Conservation (phyloP, 92 coral and sea anemone genomes). For the Heteractis magnifica region DNA sequence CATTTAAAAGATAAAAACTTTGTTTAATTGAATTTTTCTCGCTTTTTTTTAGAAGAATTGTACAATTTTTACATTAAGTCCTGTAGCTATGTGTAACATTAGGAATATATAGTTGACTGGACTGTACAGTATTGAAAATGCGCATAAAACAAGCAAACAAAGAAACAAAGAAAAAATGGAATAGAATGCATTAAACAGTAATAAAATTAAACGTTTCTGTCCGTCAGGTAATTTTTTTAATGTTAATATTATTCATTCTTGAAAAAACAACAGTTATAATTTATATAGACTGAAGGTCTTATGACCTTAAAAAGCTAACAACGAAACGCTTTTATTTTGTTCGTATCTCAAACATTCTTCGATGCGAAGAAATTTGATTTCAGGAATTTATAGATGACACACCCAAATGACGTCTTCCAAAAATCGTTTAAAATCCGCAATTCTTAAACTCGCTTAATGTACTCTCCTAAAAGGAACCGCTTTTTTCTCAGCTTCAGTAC, state of each 20-base stretch:
- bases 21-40: neutral
- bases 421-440: neutral
- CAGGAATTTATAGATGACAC: neutral
- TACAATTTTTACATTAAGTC: neutral
- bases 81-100: no score
- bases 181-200: no score
- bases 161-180: no score
- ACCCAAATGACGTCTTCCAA: neutral
- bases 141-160: no score
- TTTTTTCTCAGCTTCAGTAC: neutral
- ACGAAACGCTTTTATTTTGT: neutral
- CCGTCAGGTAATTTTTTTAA: no score
- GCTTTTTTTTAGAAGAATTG: neutral
- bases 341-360: neutral
- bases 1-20: neutral
- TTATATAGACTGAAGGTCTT: no score
- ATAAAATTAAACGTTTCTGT: no score
- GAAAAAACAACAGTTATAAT: no score
- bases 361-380: slow-evolving; percentile 7
- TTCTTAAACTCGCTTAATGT: neutral
- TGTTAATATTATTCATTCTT: no score
- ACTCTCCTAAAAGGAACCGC: neutral
- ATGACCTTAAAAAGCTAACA: neutral
- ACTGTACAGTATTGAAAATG: no score
- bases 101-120: no score